Evolutionary conservation across 2,888 invertebrate genomes (phyloP).

Genomic region (Iselma pallidipennis): DNA sequence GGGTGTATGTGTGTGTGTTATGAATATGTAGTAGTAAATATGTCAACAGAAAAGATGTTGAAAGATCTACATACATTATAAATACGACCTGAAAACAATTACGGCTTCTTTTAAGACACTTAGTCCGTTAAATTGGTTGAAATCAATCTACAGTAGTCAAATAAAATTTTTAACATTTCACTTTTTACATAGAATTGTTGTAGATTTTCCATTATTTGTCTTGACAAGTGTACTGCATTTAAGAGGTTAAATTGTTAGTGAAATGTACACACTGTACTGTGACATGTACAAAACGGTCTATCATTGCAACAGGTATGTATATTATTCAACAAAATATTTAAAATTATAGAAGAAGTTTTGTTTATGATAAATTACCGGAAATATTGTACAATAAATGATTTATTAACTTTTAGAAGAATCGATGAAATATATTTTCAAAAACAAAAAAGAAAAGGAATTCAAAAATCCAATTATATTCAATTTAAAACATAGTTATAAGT

Average conservation of each 20-base stretch:
- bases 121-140: slow-evolving; percentile 21
- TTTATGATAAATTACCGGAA: too few relatives aligned
- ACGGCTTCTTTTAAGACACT: slow-evolving; percentile 17
- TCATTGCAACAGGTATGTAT: not conserved
- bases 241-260: slow-evolving; percentile 27
- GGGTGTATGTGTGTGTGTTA: slow-evolving; percentile 4
- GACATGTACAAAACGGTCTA: slow-evolving; percentile 7
- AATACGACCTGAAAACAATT: slow-evolving; percentile 11
- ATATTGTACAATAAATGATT: too few relatives aligned
- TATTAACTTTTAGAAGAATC: too few relatives aligned
- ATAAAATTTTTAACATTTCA: slow-evolving; percentile 1
- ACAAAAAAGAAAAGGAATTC: too few relatives aligned
- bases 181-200: not conserved
- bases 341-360: too few relatives aligned
- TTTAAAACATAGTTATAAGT: too few relatives aligned
- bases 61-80: slow-evolving; percentile 5
- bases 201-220: slow-evolving; percentile 11
- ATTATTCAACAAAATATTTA: too few relatives aligned
- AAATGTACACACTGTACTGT: slow-evolving; percentile 22
- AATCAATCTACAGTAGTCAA: slow-evolving; percentile 21
- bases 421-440: too few relatives aligned
- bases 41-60: slow-evolving; percentile 8
- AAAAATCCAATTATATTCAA: too few relatives aligned
- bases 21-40: slow-evolving; percentile 9
- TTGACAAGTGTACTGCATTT: slow-evolving; percentile 16